These are phyloP conservation scores for Myotis yumanensis DNA, from an alignment of 2,113 vertebrate species.

Conservation along the genomic window DNA sequence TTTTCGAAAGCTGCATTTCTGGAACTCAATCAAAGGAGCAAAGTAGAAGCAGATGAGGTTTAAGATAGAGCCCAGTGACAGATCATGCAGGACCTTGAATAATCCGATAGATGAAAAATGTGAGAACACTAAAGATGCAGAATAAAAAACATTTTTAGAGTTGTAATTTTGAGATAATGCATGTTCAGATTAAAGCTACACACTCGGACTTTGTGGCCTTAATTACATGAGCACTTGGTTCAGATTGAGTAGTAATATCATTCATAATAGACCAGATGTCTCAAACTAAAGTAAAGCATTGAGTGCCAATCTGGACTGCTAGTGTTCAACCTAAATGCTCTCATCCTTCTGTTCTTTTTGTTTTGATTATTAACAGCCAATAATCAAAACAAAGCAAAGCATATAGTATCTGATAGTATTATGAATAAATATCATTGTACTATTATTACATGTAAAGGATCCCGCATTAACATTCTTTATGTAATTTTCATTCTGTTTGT, in stretches of 20 bases:
- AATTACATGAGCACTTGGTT: neutral
- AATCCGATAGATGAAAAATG: neutral
- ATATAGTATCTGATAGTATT: neutral
- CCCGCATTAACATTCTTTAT: neutral
- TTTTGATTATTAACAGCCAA: neutral
- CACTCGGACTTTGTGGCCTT: neutral
- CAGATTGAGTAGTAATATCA: neutral
- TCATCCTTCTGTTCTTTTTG: neutral
- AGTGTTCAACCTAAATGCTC: neutral
- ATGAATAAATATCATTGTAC: neutral
- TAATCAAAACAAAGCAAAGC: neutral
- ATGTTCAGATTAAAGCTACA: neutral
- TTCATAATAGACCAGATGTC: neutral
- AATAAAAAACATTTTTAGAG: slow-evolving; percentile 17
- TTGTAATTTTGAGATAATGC: neutral
- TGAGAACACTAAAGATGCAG: neutral
- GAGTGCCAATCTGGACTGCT: neutral
- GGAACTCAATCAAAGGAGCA: neutral
- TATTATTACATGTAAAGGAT: neutral
- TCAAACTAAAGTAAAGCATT: neutral
- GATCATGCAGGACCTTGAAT: neutral
- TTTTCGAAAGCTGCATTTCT: neutral
- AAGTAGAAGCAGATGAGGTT: neutral
- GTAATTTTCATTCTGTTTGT: slow-evolving; percentile 22
- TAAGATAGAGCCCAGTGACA: neutral